A percentile compares a stretch with the other conserved stretches of the same genome.
phyloP scores from a whole-genome alignment of 2,888 invertebrate species.

The Caenorhabditis afra region DNA sequence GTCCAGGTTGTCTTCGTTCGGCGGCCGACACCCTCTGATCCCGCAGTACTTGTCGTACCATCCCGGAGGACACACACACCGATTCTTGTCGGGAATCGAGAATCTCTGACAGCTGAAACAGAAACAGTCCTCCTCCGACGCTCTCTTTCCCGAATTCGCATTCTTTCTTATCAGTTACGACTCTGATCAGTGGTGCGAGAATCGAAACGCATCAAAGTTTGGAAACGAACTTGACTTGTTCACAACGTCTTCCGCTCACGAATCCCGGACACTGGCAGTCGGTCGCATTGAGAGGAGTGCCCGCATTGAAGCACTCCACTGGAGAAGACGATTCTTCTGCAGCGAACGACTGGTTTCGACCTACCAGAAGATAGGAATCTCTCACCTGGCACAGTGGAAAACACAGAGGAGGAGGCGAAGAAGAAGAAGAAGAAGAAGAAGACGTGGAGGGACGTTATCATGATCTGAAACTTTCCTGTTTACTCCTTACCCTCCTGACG shows the following conservation, averaged over 20 bases:
- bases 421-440: slow-evolving; percentile 5
- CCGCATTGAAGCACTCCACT: slow-evolving; percentile 42
- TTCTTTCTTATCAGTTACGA: not conserved
- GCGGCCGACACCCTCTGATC: slow-evolving; percentile 60
- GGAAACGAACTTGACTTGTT: slow-evolving; percentile 47
- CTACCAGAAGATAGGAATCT: slow-evolving; percentile 21
- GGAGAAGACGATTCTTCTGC: slow-evolving; percentile 16
- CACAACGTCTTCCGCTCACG: slow-evolving; percentile 46
- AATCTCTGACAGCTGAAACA: slow-evolving; percentile 54
- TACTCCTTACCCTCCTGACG: too few relatives aligned
- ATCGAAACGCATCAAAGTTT: not conserved
- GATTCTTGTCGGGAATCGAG: slow-evolving; percentile 50
- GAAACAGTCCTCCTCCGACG: not conserved
- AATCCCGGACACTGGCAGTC: slow-evolving; percentile 54
- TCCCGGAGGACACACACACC: slow-evolving; percentile 61
- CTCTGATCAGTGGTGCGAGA: slow-evolving; percentile 6
- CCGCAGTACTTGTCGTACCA: slow-evolving; percentile 61
- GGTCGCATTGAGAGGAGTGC: slow-evolving; percentile 50
- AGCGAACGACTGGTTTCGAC: not conserved
- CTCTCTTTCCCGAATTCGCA: not conserved
- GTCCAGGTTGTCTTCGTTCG: slow-evolving; percentile 53
- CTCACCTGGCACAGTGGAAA: slow-evolving; percentile 12
- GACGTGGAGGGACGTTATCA: too few relatives aligned
- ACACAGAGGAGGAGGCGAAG: slow-evolving; percentile 7
- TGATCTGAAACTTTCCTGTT: too few relatives aligned